These are phyloP conservation scores for Platynereis dumerilii DNA, from an alignment of 2,888 invertebrate species.

Conservation along the genomic window DNA sequence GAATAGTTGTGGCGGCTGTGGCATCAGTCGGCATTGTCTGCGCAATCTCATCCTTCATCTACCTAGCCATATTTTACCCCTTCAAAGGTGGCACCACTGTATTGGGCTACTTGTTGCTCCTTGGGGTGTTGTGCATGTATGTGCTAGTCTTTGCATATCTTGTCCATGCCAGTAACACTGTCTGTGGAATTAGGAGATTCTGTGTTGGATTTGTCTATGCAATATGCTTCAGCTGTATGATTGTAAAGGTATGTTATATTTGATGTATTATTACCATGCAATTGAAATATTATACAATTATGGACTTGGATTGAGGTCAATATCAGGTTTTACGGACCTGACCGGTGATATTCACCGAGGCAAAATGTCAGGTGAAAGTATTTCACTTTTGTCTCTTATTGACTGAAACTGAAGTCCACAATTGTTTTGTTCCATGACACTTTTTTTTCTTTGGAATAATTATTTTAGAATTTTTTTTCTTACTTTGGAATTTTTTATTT, in stretches of 20 bases:
- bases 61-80: slow-evolving; percentile 62
- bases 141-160: slow-evolving; percentile 64
- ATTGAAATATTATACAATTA: no score
- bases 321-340: no score
- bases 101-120: slow-evolving; percentile 63
- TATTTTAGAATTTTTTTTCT: no score
- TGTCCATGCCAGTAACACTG: slow-evolving; percentile 56
- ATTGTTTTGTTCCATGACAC: no score
- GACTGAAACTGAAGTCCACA: no score
- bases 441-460: no score
- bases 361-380: no score
- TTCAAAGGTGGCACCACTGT: slow-evolving; percentile 61
- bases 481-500: no score
- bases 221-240: slow-evolving; percentile 62
- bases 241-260: slow-evolving; percentile 59
- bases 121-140: slow-evolving; percentile 63
- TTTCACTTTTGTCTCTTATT: no score
- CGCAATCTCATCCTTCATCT: slow-evolving; percentile 60
- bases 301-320: no score
- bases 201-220: slow-evolving; percentile 64
- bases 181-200: slow-evolving; percentile 64
- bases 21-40: slow-evolving; percentile 62
- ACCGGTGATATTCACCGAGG: no score
- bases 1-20: slow-evolving; percentile 56
- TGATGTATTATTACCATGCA: slow-evolving; percentile 5